Conservation (phyloP, 2,888 invertebrate species). For the Nycteola revayana region DNA sequence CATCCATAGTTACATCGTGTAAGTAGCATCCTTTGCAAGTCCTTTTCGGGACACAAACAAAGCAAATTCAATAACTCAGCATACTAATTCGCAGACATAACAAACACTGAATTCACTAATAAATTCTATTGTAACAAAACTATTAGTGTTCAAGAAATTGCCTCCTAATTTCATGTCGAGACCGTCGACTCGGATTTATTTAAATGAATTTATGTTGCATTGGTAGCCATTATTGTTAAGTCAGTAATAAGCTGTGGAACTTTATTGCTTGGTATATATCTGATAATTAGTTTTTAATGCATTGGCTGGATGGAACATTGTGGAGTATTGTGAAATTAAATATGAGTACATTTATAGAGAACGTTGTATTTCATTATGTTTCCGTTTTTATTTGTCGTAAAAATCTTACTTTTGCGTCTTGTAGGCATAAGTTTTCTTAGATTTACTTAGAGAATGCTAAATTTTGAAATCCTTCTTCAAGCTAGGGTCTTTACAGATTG, state of each 20-base stretch:
- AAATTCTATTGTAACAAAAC: conserved; percentile 29
- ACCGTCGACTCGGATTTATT: conserved; percentile 28
- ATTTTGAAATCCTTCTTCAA: too few species aligned
- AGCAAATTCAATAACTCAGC: conserved; percentile 2
- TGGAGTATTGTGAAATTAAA: conserved; percentile 2
- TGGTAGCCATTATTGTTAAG: conserved; percentile 26
- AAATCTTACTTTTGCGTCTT: too few species aligned
- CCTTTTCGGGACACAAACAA: neutral
- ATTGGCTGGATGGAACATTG: conserved; percentile 2
- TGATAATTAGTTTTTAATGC: conserved; percentile 24
- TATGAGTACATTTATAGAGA: too few species aligned
- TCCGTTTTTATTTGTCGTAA: too few species aligned
- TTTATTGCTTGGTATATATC: conserved; percentile 19
- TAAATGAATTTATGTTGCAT: conserved; percentile 29
- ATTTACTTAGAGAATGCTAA: too few species aligned
- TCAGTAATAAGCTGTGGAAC: conserved; percentile 28
- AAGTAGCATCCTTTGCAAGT: neutral
- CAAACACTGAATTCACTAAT: conserved; percentile 13
- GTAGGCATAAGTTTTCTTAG: too few species aligned
- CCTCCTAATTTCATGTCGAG: conserved; percentile 25
- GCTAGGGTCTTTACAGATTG: too few species aligned
- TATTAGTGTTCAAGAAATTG: conserved; percentile 25
- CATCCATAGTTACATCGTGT: too few species aligned
- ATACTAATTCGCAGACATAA: conserved; percentile 18
- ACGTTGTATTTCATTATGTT: too few species aligned